Base-by-base conservation (phyloP, 2,888 invertebrate species). In the Clepsis dumicolana region DNA sequence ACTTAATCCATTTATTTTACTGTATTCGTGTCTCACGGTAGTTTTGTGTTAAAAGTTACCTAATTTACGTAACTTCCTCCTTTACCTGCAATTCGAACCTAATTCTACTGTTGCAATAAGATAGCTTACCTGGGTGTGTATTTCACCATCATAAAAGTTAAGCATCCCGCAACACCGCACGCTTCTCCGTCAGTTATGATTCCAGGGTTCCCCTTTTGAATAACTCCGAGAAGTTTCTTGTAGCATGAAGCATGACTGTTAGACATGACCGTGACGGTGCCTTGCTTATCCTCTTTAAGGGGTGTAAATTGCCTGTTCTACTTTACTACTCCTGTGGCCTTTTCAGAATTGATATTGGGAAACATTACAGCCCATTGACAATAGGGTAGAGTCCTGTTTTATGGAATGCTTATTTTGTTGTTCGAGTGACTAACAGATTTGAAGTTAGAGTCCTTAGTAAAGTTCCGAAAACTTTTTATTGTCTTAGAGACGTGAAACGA, bases 251-350 rank as follows among this genome's bases (percentile, higher is more conserved):
- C 63, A 68, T 68, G 68, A 68, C 68, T 68, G 52, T 57, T 64
- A 52, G 68, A 64, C 59, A 64, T 64, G 59, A 68, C 57, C 41
- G 52, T 62, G 38, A 61, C 61, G 64, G 32, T 65, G 72, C 71
- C 72, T 72, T 73, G 71, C 74, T 73, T 70, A 69, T 71, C 56
- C 72, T 70, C 70, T 70, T 73, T 73, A 71, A 56, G 71, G 70
- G 67, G 70, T 68, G 69, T 62, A 64, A 70, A 74, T 73, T 71
- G 72, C 62, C 72, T 61, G 61, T 54, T 64, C 61, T 61, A 38
- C 29, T 65, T 59, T 59, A 68, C 24, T 68, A 57, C 67, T 52
- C 63, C 38, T 25, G 50, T 44, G 63, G 63, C 67, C 63, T 63
- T 68, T 68, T 57, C 50, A 63, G 63, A 67, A 65, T 54, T 61